Evolutionary conservation across 2,888 invertebrate genomes (phyloP).

Genomic region (Coenonympha glycerion): DNA sequence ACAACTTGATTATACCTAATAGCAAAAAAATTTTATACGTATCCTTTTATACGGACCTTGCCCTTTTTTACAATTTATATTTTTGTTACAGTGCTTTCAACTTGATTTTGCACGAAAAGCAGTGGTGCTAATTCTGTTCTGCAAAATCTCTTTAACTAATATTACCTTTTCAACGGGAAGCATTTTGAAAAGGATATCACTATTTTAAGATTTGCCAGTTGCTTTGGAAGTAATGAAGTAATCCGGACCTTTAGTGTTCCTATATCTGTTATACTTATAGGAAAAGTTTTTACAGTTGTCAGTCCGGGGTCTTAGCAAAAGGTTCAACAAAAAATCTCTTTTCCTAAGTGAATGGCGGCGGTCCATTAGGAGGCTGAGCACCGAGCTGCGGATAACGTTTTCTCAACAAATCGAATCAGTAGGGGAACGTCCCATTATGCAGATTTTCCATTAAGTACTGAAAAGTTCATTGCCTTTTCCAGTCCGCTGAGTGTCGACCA

Average conservation of each 20-base stretch:
- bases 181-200: too few relatives aligned
- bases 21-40: too few relatives aligned
- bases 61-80: neutral
- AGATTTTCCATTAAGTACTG: conserved; percentile 70
- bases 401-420: conserved; percentile 64
- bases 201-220: too few relatives aligned
- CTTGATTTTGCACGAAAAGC: too few relatives aligned
- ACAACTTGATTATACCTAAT: neutral
- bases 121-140: too few relatives aligned
- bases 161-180: too few relatives aligned
- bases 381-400: conserved; percentile 47
- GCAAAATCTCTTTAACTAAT: too few relatives aligned
- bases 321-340: conserved; percentile 52
- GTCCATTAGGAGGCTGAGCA: conserved; percentile 51
- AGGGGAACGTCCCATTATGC: conserved; percentile 61
- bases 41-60: neutral
- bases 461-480: conserved; percentile 50
- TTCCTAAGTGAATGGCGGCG: conserved; percentile 51
- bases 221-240: too few relatives aligned
- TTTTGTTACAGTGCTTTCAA: neutral
- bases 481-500: conserved; percentile 31
- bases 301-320: conserved; percentile 48
- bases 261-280: too few relatives aligned
- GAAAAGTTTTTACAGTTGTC: too few relatives aligned
- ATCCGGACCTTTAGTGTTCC: too few relatives aligned